Evolutionary conservation across 1,140 invertebrate genomes (phyloP).

Genomic region (Drosophila mauritiana): DNA sequence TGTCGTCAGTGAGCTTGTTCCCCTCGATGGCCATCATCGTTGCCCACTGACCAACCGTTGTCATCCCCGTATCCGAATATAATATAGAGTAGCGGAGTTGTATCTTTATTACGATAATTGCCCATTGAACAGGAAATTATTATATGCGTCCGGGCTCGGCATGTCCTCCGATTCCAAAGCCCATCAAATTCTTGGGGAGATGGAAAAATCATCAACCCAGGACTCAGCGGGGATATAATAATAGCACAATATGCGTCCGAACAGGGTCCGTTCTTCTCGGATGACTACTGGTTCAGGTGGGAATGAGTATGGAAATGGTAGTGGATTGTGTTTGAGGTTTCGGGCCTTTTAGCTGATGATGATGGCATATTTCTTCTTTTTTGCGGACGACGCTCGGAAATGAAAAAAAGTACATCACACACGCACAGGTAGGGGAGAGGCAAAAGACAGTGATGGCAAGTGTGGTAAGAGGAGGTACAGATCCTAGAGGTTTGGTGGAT

Average conservation of each 20-base stretch:
- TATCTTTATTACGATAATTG: conserved; percentile 81
- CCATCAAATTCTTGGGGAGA: conserved; percentile 10
- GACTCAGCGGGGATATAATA: conserved; percentile 28
- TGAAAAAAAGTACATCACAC: not conserved
- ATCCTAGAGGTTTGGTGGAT: not conserved
- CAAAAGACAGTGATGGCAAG: not conserved
- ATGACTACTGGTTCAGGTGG: not conserved
- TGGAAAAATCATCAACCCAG: not conserved
- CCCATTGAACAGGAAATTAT: conserved; percentile 83
- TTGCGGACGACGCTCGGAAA: not conserved
- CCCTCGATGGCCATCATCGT: not conserved
- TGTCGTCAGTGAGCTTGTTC: conserved; percentile 6
- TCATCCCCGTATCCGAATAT: conserved; percentile 29
- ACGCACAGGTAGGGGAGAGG: not conserved
- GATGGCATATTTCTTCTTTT: not conserved
- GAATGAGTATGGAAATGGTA: not conserved
- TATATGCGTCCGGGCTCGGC: conserved; percentile 58
- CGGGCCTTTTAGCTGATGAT: not conserved
- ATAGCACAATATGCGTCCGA: conserved; percentile 20
- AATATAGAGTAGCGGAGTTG: conserved; percentile 67
- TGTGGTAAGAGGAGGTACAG: not conserved
- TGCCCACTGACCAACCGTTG: conserved; percentile 15
- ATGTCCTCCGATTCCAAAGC: conserved; percentile 8
- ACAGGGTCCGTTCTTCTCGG: not conserved
- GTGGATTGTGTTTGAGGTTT: not conserved